Evolutionary conservation across 2,888 invertebrate genomes (phyloP).

Genomic region (Ophioninae sp.): DNA sequence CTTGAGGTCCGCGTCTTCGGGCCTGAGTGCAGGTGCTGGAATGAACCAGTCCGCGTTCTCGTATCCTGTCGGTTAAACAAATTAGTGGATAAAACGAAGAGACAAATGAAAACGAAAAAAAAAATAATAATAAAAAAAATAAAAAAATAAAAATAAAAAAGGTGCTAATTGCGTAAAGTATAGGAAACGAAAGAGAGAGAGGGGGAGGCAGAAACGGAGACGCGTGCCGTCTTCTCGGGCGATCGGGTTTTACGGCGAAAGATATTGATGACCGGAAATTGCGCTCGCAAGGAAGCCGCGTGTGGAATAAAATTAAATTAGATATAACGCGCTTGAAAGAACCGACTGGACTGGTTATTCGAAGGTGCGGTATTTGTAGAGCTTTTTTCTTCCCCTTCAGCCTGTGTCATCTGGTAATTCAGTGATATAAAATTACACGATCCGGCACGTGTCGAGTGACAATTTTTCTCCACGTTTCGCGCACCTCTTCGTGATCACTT

Average conservation of each 20-base stretch:
- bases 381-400: slow-evolving; percentile 6
- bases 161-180: neutral
- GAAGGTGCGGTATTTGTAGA: slow-evolving; percentile 37
- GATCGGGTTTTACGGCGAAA: neutral
- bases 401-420: slow-evolving; percentile 24
- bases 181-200: neutral
- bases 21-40: slow-evolving; percentile 92
- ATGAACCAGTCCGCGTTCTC: slow-evolving; percentile 97
- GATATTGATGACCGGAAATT: slow-evolving; percentile 53
- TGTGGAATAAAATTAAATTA: slow-evolving; percentile 53
- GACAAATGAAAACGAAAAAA: neutral
- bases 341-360: neutral
- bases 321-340: slow-evolving; percentile 13
- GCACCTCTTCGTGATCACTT: slow-evolving; percentile 30
- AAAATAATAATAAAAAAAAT: neutral
- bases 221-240: neutral
- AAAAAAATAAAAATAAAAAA: too few species aligned
- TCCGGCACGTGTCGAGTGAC: slow-evolving; percentile 32
- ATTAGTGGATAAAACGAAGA: neutral
- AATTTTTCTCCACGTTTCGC: neutral
- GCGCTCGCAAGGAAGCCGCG: slow-evolving; percentile 44
- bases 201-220: neutral
- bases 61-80: slow-evolving; percentile 85
- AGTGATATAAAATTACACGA: slow-evolving; percentile 18
- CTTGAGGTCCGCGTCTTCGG: slow-evolving; percentile 88